Base-by-base conservation (phyloP, 2,113 vertebrate genomes). In the Callospermophilus lateralis region DNA sequence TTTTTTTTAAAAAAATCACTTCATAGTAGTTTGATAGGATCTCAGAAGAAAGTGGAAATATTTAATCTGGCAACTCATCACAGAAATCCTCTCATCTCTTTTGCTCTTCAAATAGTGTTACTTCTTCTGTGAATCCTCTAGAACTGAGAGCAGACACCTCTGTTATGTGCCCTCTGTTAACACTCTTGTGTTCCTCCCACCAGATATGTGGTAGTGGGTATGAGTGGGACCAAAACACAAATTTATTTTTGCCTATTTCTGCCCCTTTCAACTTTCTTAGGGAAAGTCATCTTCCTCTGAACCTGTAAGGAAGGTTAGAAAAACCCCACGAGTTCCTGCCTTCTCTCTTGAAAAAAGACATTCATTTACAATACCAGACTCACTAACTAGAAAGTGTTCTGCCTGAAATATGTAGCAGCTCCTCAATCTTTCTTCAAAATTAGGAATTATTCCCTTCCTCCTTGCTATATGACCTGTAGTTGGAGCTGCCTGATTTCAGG, bases 281-380 rank as follows among this genome's bases (percentile, higher is more conserved):
- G 73, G 42, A 61, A 42, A 32, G 72, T 42, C 32, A 45, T 61
- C 32, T 58, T 84, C 42, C 30, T 32, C 6, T 12, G 11, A 55
- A 45, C 39, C 83, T 79, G 7, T 39, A 72, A 72, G 61, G 37
- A 39, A 85, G 84, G 30, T 30, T 58, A 45, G 37, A 28, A 51
- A 24, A 92, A 34, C 11, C 16, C n/a, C 37, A 5, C 6, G 12
- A 42, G 24, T 86, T 90, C 55, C 58, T 86, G 91, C 61, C 83
- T 37, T 22, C 39, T 63, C 30, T 28, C 45, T 12, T 80, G 24
- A 68, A 86, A 48, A 94, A 86, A 80, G 3, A 26, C 37, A 76
- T 79, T 72, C 85, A 73, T 78, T 90, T 84, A 87, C 63, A 87
- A 90, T 87, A 45, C 32, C 28, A 39, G 26, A 85, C 63, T 55